phyloP scores from a whole-genome alignment of 2,113 vertebrate species.

The Lagopus muta region DNA sequence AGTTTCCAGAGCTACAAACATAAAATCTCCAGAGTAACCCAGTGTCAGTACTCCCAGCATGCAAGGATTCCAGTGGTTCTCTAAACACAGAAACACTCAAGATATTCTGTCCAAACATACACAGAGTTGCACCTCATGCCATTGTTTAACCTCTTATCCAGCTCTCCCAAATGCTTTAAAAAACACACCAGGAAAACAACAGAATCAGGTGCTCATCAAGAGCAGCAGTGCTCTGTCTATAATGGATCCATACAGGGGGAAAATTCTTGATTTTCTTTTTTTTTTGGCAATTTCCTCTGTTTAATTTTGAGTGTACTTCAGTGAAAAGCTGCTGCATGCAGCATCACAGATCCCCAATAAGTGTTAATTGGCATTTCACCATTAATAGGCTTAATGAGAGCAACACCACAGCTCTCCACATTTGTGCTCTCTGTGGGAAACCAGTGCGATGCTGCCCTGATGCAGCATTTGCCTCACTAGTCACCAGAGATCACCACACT shows the following conservation, averaged over 20 bases:
- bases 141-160: background rate
- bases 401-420: background rate
- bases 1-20: background rate
- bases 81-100: background rate
- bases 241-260: accelerated
- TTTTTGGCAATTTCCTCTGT: background rate
- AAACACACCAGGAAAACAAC: background rate
- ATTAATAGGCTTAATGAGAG: background rate
- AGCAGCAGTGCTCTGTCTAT: background rate
- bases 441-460: background rate
- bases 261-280: background rate
- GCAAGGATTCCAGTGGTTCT: background rate
- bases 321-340: background rate
- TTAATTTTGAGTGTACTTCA: background rate
- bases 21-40: background rate
- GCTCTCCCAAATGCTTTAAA: background rate
- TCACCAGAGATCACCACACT: background rate
- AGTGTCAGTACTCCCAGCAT: background rate
- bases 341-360: background rate
- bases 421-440: background rate
- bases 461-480: background rate
- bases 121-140: background rate
- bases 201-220: accelerated
- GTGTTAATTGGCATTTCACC: background rate
- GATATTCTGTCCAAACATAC: background rate